Base-by-base conservation (phyloP, 2,797 vertebrate species). In the Melanotaenia pygmaea region DNA sequence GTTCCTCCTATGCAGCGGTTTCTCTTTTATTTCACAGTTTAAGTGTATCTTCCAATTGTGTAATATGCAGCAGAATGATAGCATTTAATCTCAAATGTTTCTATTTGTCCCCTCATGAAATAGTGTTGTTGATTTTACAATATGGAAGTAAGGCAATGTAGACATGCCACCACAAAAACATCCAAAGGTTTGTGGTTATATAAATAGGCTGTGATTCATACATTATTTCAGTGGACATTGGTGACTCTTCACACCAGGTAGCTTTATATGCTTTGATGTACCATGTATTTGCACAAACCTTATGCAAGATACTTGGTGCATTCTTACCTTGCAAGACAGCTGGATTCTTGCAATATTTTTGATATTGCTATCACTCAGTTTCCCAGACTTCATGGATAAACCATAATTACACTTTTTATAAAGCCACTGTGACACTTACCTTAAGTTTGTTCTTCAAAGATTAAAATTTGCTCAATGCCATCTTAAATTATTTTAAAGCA, bases 11-110 rank as follows among this genome's bases (percentile, higher is more conserved):
- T 64, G 24, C 45, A 35, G 72, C 43, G 38, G 60, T 69, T 77
- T 58, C 12, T 53, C 20, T 38, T 81, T 71, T 32, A 57, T 62
- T 66, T 61, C 59, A 30, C 11, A 61, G 54, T 74, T 70, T 64
- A 3, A 14, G 12, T 53, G 16, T 22, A 51, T n/a, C 6, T 30
- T 56, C 5, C 53, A 47, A 3, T 47, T 47, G 45, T n/a, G 45
- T 47, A 47, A n/a, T n/a, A 10, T 8, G 8, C 45, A 47, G 20
- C 20, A 30, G 14, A 16, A 54, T 4, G 14, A 26, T 53, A 53
- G 51, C 24, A 11, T 73, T 66, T 10, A 32, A 40, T 7, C 18
- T 11, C 3, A 56, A 20, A 51, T 3, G 34, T 12, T 30, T 11
- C 5, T 18, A 13, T 40, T 57, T 67, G 26, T 16, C 5, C 14